Conservation (phyloP, 1,140 invertebrate species). For the Aphaenogaster floridana region DNA sequence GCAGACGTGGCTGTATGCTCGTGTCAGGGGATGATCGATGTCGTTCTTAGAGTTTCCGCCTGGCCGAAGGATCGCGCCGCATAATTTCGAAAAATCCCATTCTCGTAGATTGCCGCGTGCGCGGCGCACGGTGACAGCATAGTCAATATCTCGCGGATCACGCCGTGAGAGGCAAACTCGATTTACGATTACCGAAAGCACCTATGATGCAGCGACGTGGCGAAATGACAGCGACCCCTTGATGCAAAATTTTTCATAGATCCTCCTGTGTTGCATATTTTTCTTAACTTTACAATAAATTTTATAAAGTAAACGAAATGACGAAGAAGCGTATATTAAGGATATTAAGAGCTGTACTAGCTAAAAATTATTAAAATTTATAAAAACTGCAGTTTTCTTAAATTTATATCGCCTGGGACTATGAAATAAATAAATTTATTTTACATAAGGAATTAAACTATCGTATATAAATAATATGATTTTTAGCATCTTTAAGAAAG, state of each 20-base stretch:
- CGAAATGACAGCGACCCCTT: neutral
- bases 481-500: too few relatives aligned
- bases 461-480: too few relatives aligned
- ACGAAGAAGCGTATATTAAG: too few relatives aligned
- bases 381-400: too few relatives aligned
- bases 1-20: constrained; percentile 16
- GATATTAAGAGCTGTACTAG: too few relatives aligned
- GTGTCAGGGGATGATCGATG: constrained; percentile 57
- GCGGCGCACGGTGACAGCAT: constrained; percentile 8
- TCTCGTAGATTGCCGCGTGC: constrained; percentile 34
- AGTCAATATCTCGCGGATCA: constrained; percentile 36
- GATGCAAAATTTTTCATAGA: neutral
- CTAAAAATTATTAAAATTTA: too few relatives aligned
- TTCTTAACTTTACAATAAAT: neutral
- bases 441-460: too few relatives aligned
- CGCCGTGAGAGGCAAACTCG: constrained; percentile 7
- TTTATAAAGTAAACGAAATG: neutral
- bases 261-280: neutral
- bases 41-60: constrained; percentile 51
- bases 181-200: constrained; percentile 41
- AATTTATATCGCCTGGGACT: too few relatives aligned
- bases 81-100: constrained; percentile 60
- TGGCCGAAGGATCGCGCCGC: constrained; percentile 1
- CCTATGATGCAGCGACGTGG: neutral
- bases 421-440: too few relatives aligned